phyloP scores from a whole-genome alignment of 2,888 invertebrate genomes.

The Chaetoderma sp. region DNA sequence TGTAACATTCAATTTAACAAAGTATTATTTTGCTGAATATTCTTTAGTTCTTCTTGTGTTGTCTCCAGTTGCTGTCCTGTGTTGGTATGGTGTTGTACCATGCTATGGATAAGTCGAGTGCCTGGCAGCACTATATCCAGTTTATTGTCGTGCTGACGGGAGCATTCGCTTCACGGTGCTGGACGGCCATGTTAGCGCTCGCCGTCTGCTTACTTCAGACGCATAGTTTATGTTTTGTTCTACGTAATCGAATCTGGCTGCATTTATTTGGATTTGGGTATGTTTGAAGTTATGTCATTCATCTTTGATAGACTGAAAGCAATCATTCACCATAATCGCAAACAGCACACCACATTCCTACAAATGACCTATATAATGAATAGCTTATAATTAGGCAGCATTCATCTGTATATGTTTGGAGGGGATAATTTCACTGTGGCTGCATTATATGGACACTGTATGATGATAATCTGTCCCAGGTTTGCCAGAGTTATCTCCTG shows the following conservation, averaged over 20 bases:
- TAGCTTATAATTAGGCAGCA: too few species aligned
- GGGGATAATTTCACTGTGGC: too few species aligned
- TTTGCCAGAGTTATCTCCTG: too few species aligned
- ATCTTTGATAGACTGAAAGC: not conserved
- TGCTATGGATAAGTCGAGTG: slow-evolving; percentile 51
- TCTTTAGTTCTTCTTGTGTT: not conserved
- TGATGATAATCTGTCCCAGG: too few species aligned
- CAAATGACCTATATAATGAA: too few species aligned
- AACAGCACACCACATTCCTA: too few species aligned
- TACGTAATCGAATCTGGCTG: slow-evolving; percentile 75
- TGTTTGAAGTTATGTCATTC: slow-evolving; percentile 74
- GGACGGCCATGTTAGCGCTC: slow-evolving; percentile 87
- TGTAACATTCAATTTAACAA: too few species aligned
- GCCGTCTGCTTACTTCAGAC: slow-evolving; percentile 85
- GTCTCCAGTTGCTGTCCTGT: slow-evolving; percentile 54
- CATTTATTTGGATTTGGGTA: slow-evolving; percentile 66
- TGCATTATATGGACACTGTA: too few species aligned
- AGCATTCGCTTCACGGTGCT: slow-evolving; percentile 84
- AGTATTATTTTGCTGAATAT: too few species aligned
- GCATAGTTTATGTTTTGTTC: slow-evolving; percentile 85
- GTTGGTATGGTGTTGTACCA: slow-evolving; percentile 82
- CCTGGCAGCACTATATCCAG: slow-evolving; percentile 79
- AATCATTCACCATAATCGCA: not conserved
- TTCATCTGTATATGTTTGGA: too few species aligned
- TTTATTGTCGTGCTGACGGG: slow-evolving; percentile 79